Conservation (phyloP, 2,888 invertebrate genomes). For the Hyalella azteca region DNA sequence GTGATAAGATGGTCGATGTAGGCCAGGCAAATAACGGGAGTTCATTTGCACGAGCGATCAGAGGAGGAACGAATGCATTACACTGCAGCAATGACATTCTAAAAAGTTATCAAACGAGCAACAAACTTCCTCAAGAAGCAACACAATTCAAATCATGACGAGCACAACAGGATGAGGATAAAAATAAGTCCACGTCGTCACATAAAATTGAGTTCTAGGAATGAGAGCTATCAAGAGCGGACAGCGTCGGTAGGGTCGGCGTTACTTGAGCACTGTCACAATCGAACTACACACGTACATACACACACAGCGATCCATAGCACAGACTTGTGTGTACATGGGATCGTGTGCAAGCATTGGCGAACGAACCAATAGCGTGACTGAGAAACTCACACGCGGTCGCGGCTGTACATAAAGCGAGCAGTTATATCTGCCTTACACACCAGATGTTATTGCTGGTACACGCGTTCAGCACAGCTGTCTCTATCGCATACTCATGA, state of each 20-base stretch:
- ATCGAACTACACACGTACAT: not conserved
- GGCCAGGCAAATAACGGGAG: too few species aligned
- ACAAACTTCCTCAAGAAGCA: too few species aligned
- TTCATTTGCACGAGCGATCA: too few species aligned
- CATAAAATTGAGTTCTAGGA: too few species aligned
- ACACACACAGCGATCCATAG: constrained; percentile 11
- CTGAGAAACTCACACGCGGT: constrained; percentile 4
- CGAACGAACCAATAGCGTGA: constrained; percentile 7
- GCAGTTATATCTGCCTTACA: not conserved
- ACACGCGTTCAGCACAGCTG: not conserved
- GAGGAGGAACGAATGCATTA: too few species aligned
- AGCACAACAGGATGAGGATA: too few species aligned
- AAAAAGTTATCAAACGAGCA: too few species aligned
- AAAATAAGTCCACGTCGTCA: too few species aligned
- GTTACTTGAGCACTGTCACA: constrained; percentile 30
- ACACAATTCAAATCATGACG: too few species aligned
- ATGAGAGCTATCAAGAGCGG: not conserved
- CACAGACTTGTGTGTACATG: constrained; percentile 4
- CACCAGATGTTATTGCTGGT: not conserved
- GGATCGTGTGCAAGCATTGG: constrained; percentile 12
- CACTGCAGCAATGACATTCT: too few species aligned
- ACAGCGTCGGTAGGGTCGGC: constrained; percentile 2
- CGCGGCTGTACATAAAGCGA: not conserved
- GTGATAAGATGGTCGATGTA: too few species aligned
- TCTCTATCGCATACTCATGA: too few species aligned